phyloP scores from a whole-genome alignment of 1,140 invertebrate species.

The Papilio machaon region DNA sequence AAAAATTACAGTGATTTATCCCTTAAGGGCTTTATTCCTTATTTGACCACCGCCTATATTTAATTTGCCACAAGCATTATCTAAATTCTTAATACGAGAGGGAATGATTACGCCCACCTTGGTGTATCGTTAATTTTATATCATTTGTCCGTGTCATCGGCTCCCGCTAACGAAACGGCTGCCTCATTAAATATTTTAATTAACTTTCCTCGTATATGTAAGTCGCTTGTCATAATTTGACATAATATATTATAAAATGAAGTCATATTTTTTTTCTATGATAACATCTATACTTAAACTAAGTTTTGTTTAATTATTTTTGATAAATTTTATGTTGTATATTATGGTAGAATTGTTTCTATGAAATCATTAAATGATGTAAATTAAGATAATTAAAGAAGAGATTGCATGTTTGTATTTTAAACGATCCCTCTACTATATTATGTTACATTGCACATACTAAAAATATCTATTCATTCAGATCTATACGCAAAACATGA shows the following conservation, averaged over 20 bases:
- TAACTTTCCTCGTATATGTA: conserved; percentile 62
- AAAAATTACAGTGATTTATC: background rate
- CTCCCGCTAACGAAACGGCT: conserved; percentile 60
- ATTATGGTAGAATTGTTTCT: background rate
- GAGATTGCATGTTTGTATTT: background rate
- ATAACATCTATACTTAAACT: conserved; percentile 17
- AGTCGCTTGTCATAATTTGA: conserved; percentile 61
- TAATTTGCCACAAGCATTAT: conserved; percentile 48
- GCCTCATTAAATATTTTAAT: conserved; percentile 79
- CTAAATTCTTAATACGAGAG: conserved; percentile 48
- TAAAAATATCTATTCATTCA: too few relatives aligned
- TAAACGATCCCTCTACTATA: background rate
- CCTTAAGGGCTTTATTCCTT: conserved; percentile 17
- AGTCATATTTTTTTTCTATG: conserved; percentile 6
- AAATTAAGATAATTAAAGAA: background rate
- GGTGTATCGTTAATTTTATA: conserved; percentile 69
- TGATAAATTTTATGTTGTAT: background rate
- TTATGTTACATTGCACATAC: too few relatives aligned
- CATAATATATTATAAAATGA: conserved; percentile 39
- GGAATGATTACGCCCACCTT: conserved; percentile 71
- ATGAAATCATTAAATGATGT: background rate
- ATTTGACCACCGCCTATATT: conserved; percentile 36
- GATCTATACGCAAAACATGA: too few relatives aligned
- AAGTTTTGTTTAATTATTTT: background rate
- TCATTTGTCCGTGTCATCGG: conserved; percentile 75